Evolutionary conservation across 2,888 invertebrate genomes (phyloP).

Genomic region (Macrophya annulata): DNA sequence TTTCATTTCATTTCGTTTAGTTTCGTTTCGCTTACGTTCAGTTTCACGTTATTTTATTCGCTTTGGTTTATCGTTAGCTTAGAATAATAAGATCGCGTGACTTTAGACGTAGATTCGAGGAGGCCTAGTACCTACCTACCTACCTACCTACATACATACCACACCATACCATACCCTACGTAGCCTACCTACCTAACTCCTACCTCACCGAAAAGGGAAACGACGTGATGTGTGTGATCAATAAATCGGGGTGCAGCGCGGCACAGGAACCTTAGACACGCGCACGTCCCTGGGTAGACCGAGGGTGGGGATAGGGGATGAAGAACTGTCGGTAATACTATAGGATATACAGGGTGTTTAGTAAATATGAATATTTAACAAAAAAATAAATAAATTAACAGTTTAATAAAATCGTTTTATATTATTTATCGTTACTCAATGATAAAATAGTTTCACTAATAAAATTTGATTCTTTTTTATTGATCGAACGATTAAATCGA

Average conservation of each 20-base stretch:
- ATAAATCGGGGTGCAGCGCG: slow-evolving; percentile 74
- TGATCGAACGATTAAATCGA: too few relatives aligned
- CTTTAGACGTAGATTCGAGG: neutral
- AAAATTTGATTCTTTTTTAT: too few relatives aligned
- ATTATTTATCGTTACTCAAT: too few relatives aligned
- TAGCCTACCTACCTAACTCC: slow-evolving; percentile 23
- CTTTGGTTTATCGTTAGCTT: slow-evolving; percentile 30
- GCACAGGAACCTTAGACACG: slow-evolving; percentile 64
- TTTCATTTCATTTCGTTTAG: neutral
- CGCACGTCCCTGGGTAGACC: slow-evolving; percentile 61
- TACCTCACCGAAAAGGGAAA: slow-evolving; percentile 56
- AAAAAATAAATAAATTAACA: neutral
- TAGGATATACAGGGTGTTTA: neutral
- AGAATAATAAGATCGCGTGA: slow-evolving; percentile 34
- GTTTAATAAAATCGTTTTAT: neutral
- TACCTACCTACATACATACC: slow-evolving; percentile 7
- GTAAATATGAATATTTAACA: neutral
- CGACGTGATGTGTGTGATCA: slow-evolving; percentile 75
- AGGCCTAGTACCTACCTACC: neutral
- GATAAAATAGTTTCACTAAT: too few relatives aligned
- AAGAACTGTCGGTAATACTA: slow-evolving; percentile 33
- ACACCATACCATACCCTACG: neutral
- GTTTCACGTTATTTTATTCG: slow-evolving; percentile 27
- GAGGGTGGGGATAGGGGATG: slow-evolving; percentile 19
- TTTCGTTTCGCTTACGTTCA: neutral